phyloP scores from a whole-genome alignment of 53 echinoderm and acorn worm genomes.

The Holothuria leucospilota region DNA sequence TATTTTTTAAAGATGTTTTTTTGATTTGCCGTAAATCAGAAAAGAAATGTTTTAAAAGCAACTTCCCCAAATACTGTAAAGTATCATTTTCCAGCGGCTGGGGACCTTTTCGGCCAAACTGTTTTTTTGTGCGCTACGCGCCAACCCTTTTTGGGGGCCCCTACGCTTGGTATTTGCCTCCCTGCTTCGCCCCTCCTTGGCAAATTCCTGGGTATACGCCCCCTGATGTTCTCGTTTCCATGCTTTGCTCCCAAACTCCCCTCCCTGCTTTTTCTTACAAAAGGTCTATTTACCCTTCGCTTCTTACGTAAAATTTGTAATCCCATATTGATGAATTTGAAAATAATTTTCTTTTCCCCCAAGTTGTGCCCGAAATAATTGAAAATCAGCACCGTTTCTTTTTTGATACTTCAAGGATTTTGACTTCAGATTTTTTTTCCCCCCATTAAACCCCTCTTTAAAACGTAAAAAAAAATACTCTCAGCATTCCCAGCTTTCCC shows the following conservation, averaged over 20 bases:
- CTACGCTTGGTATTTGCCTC: no score
- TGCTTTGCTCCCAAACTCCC: constrained; percentile 56
- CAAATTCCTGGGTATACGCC: no score
- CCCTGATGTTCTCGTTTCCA: constrained; percentile 27
- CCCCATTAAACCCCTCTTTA: constrained; percentile 11
- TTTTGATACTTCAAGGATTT: constrained; percentile 27
- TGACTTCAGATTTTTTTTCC: constrained; percentile 34
- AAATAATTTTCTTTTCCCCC: constrained; percentile 28
- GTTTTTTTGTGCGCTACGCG: no score
- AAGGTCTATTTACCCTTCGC: background rate
- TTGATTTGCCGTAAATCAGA: no score
- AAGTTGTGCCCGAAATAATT: constrained; percentile 24
- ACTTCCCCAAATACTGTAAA: no score
- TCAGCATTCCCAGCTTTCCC: constrained; percentile 39
- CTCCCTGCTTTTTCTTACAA: background rate
- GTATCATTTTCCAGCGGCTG: no score
- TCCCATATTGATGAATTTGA: constrained; percentile 42
- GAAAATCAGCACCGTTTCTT: constrained; percentile 8
- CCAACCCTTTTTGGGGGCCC: background rate
- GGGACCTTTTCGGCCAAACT: no score
- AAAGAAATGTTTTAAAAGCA: no score
- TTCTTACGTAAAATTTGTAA: constrained; percentile 47
- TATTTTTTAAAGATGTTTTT: no score
- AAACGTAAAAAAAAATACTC: constrained; percentile 9
- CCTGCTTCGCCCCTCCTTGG: no score